Conservation (phyloP, 2,797 vertebrate species). For the Ataeniobius toweri region DNA sequence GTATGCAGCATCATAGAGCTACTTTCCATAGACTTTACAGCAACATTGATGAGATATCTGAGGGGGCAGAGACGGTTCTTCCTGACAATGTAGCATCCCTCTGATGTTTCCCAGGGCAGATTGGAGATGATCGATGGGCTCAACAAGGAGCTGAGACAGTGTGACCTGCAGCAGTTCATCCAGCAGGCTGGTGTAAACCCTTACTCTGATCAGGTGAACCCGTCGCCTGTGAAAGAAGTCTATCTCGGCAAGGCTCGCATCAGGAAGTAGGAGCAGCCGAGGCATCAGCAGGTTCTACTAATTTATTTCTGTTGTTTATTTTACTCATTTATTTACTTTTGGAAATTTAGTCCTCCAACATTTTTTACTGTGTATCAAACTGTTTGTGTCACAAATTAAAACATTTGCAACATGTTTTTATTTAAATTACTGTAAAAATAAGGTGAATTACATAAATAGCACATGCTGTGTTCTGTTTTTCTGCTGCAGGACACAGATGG, state of each 20-base stretch:
- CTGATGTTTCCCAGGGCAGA: slow-evolving; percentile 74
- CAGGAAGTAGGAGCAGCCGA: slow-evolving; percentile 35
- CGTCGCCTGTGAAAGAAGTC: accelerated
- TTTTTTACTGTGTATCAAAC: background rate
- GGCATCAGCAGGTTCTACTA: background rate
- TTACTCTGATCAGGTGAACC: slow-evolving; percentile 46
- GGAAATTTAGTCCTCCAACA: background rate
- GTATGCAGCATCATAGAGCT: too few species aligned
- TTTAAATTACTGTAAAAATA: background rate
- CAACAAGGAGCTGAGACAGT: slow-evolving; percentile 91
- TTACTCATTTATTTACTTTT: background rate
- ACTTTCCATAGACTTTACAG: too few species aligned
- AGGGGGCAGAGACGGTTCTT: background rate
- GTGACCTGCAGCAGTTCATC: slow-evolving; percentile 93
- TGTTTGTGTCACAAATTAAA: background rate
- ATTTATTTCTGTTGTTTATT: background rate
- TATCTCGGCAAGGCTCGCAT: slow-evolving; percentile 51
- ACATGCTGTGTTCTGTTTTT: background rate
- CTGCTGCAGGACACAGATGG: background rate
- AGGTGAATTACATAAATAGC: background rate
- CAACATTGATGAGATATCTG: too few species aligned
- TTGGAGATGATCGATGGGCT: slow-evolving; percentile 83
- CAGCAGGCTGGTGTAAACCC: slow-evolving; percentile 80
- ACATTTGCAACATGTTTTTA: background rate
- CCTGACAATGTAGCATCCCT: background rate